phyloP scores from a whole-genome alignment of 1,140 invertebrate genomes.

The Akabosia matsudoensis region DNA sequence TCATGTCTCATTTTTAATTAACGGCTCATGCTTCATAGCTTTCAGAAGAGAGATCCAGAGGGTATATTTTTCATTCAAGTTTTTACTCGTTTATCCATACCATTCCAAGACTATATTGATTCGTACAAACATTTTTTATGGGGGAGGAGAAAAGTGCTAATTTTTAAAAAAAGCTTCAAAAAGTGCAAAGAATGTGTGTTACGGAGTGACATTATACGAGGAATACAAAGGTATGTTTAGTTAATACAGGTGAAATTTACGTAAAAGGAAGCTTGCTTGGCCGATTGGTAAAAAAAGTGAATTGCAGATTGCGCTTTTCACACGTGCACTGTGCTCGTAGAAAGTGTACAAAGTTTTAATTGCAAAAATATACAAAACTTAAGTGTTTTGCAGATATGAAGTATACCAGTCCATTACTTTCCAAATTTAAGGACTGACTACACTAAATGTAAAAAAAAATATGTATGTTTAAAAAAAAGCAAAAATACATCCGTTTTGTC shows the following conservation, averaged over 20 bases:
- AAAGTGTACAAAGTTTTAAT: conserved; percentile 17
- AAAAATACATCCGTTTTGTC: no score
- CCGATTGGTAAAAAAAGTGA: no score
- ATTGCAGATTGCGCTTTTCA: neutral
- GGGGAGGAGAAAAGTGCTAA: neutral
- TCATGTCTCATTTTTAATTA: no score
- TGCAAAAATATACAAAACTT: no score
- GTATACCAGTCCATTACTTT: no score
- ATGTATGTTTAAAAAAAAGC: no score
- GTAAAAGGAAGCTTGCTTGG: neutral
- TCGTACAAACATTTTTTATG: conserved; percentile 15
- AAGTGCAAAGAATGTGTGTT: no score
- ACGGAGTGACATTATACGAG: no score
- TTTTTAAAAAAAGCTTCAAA: neutral
- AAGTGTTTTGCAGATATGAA: no score
- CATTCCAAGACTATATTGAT: neutral
- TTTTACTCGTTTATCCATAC: neutral
- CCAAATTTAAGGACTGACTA: no score
- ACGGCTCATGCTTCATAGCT: no score
- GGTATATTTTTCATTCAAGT: neutral
- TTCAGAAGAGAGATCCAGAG: conserved; percentile 17
- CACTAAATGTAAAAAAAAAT: no score
- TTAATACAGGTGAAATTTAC: neutral
- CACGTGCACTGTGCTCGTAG: neutral
- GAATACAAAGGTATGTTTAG: neutral